Evolutionary conservation across 2,888 invertebrate species (phyloP).

Genomic region (Cerastis leucographa): DNA sequence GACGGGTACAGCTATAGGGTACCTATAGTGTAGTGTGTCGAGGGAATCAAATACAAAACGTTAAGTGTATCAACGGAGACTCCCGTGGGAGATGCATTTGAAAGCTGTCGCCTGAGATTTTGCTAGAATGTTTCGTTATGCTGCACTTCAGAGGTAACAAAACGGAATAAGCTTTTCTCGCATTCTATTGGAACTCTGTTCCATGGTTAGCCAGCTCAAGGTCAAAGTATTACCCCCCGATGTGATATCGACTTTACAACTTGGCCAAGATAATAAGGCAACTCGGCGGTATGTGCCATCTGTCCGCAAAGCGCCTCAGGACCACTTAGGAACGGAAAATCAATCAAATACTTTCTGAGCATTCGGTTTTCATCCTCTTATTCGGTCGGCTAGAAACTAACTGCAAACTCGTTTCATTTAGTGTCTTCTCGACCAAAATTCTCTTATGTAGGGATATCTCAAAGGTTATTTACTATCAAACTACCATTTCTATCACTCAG

Average conservation of each 20-base stretch:
- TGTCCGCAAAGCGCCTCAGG: too few relatives aligned
- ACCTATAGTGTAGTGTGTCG: slow-evolving; percentile 15
- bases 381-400: too few relatives aligned
- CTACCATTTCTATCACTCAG: not conserved
- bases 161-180: not conserved
- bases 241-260: not conserved
- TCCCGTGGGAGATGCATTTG: not conserved
- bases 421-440: not conserved
- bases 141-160: not conserved
- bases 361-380: not conserved
- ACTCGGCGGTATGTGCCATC: not conserved
- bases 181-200: not conserved
- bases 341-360: not conserved
- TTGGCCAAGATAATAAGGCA: not conserved
- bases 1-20: not conserved
- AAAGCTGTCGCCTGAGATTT: not conserved
- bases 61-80: slow-evolving; percentile 19
- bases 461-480: not conserved
- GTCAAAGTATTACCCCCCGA: not conserved
- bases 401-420: not conserved
- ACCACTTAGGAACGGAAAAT: not conserved
- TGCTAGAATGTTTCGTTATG: not conserved
- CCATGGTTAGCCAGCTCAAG: not conserved
- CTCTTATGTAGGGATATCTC: not conserved
- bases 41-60: slow-evolving; percentile 29